These are phyloP conservation scores for Drosophila pseudoananassae DNA, from an alignment of 1,140 invertebrate species.

Conservation along the genomic window DNA sequence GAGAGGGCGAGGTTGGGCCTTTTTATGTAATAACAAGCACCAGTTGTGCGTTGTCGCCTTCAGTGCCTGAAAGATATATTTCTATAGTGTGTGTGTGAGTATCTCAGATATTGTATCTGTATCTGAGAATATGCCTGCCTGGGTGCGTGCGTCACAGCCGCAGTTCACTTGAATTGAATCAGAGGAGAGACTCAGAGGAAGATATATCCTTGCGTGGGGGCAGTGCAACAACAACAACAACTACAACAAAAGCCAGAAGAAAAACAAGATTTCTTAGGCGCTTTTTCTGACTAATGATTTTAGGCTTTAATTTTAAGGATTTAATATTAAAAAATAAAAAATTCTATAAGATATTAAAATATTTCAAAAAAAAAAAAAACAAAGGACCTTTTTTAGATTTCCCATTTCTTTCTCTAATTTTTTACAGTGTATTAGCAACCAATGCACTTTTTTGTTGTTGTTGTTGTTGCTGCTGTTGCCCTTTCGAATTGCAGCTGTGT, in stretches of 20 bases:
- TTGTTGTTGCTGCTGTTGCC: conserved; percentile 46
- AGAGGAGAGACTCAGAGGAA: neutral
- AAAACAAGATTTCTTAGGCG: no score
- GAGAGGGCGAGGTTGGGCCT: conserved; percentile 55
- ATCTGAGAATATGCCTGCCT: neutral
- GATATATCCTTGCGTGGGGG: conserved; percentile 51
- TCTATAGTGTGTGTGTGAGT: conserved; percentile 13
- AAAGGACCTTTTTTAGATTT: no score
- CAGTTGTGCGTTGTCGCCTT: conserved; percentile 70
- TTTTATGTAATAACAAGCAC: conserved; percentile 68
- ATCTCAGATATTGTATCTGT: conserved; percentile 19
- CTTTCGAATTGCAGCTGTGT: conserved; percentile 47
- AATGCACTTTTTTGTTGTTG: conserved; percentile 15
- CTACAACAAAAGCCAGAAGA: no score
- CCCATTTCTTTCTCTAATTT: neutral
- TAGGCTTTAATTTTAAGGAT: no score
- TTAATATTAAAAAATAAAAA: no score
- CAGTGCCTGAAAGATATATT: conserved; percentile 56
- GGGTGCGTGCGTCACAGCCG: conserved; percentile 41
- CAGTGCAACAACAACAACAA: conserved; percentile 41
- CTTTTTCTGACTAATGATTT: no score
- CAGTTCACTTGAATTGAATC: neutral
- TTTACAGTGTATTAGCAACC: neutral
- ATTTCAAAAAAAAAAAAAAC: no score
- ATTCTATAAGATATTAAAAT: no score